These are phyloP conservation scores for Cheilosia vernalis DNA, from an alignment of 2,888 invertebrate genomes.

Conservation along the genomic window DNA sequence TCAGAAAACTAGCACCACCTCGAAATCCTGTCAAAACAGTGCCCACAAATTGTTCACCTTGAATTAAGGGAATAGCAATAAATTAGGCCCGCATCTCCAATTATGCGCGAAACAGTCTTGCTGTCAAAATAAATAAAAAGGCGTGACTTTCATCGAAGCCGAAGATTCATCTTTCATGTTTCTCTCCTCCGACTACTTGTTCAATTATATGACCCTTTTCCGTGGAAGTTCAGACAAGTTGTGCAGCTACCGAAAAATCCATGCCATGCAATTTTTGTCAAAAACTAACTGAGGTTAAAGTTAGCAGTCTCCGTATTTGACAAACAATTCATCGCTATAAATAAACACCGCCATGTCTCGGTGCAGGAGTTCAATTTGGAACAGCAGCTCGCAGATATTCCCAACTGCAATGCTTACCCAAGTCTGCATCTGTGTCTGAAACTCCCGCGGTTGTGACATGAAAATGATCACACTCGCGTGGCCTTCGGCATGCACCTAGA, in stretches of 20 bases:
- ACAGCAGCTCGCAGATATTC: constrained; percentile 3
- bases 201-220: not conserved
- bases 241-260: not conserved
- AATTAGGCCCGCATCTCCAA: constrained; percentile 33
- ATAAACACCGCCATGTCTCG: constrained; percentile 17
- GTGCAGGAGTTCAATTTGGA: constrained; percentile 16
- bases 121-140: not conserved
- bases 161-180: no score
- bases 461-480: constrained; percentile 21
- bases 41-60: constrained; percentile 2
- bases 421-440: constrained; percentile 11
- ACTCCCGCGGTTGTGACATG: constrained; percentile 36
- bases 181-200: no score
- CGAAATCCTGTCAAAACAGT: constrained; percentile 29
- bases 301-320: constrained; percentile 14
- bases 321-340: constrained; percentile 11
- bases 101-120: constrained; percentile 21
- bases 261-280: constrained; percentile 14
- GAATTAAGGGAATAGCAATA: constrained; percentile 40
- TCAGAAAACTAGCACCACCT: constrained; percentile 36
- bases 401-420: constrained; percentile 33
- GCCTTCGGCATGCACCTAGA: constrained; percentile 35
- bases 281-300: constrained; percentile 29
- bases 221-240: not conserved
- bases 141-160: no score